Conservation (phyloP, 2,113 vertebrate species). For the Phrynosoma blainvillii region DNA sequence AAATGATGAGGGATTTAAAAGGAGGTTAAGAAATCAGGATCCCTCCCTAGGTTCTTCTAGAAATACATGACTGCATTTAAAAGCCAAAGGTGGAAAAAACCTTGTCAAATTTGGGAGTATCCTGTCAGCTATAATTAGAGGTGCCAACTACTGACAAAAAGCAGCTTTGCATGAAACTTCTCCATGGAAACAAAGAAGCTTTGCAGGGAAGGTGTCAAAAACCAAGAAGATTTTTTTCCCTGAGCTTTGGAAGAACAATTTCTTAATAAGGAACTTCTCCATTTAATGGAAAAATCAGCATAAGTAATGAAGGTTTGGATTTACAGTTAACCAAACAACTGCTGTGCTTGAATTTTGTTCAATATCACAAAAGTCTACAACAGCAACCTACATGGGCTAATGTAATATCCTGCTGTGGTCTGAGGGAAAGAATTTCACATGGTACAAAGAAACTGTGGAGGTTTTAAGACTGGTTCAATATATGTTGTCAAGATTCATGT, state of each 20-base stretch:
- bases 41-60: slow-evolving; percentile 34
- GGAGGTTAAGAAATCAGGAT: slow-evolving; percentile 17
- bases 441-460: background rate
- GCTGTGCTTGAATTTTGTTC: background rate
- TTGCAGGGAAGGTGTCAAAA: slow-evolving; percentile 48
- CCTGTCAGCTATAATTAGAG: slow-evolving; percentile 54
- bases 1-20: background rate
- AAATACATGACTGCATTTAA: slow-evolving; percentile 46
- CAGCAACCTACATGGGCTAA: background rate
- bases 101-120: slow-evolving; percentile 56
- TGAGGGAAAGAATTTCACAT: slow-evolving; percentile 11
- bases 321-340: background rate
- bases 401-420: background rate
- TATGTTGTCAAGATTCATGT: background rate
- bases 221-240: slow-evolving; percentile 1
- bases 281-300: slow-evolving; percentile 17
- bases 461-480: background rate
- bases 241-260: slow-evolving; percentile 42
- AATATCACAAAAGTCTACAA: background rate
- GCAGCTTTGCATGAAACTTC: slow-evolving; percentile 42
- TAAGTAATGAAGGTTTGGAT: slow-evolving; percentile 5
- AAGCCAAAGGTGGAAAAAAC: slow-evolving; percentile 47
- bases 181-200: slow-evolving; percentile 54
- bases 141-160: slow-evolving; percentile 47
- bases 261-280: slow-evolving; percentile 45